A percentile compares a stretch with the other conserved stretches of the same genome.
phyloP scores from a whole-genome alignment of 2,888 invertebrate species.

The Mylabris sibirica region DNA sequence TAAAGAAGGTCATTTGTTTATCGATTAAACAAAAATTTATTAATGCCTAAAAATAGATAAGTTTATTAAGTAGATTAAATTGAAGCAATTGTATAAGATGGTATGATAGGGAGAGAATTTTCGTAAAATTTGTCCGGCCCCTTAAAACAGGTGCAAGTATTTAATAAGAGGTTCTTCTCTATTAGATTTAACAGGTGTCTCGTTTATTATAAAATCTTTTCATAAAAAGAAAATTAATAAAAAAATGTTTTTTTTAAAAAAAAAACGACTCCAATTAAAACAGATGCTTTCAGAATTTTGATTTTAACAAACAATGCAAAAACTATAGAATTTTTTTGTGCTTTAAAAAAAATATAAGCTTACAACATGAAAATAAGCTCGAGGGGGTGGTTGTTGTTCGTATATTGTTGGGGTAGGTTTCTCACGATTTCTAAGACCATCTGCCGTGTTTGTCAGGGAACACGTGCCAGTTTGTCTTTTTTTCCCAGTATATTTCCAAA shows the following conservation, averaged over 20 bases:
- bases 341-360: slow-evolving; percentile 23
- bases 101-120: not conserved
- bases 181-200: slow-evolving; percentile 48
- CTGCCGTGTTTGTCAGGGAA: slow-evolving; percentile 25
- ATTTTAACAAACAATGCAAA: slow-evolving; percentile 17
- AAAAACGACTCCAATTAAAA: not conserved
- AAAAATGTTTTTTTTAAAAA: not conserved
- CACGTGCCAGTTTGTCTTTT: slow-evolving; percentile 33
- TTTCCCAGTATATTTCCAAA: slow-evolving; percentile 29
- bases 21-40: not conserved
- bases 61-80: not conserved
- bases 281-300: slow-evolving; percentile 20
- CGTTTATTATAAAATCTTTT: slow-evolving; percentile 34
- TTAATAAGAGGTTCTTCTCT: slow-evolving; percentile 21
- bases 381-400: slow-evolving; percentile 10
- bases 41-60: not conserved
- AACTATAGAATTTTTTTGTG: slow-evolving; percentile 18
- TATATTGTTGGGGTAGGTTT: slow-evolving; percentile 23
- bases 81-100: slow-evolving; percentile 7
- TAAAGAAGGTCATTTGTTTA: slow-evolving; percentile 2
- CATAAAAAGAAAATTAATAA: slow-evolving; percentile 4
- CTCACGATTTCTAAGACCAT: slow-evolving; percentile 30
- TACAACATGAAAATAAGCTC: slow-evolving; percentile 13
- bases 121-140: slow-evolving; percentile 6
- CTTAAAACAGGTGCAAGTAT: slow-evolving; percentile 31